Percentiles rank a stretch among this genome's conserved stretches.
phyloP scores from a whole-genome alignment of 1,140 invertebrate species.

The Ooceraea biroi region DNA sequence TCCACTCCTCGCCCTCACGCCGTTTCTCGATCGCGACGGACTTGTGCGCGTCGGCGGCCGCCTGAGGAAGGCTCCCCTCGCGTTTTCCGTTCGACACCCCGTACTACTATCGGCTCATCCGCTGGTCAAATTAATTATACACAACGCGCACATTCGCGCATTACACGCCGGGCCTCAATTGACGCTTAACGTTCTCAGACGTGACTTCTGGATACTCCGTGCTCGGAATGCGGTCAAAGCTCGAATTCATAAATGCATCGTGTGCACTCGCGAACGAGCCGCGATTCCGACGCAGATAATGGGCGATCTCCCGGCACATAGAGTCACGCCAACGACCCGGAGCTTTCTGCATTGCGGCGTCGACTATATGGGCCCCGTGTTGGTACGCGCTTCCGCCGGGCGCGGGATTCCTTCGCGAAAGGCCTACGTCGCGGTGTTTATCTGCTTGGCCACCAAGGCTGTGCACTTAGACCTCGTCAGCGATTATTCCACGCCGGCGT shows the following conservation, averaged over 20 bases:
- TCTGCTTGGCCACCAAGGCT: neutral
- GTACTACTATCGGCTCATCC: neutral
- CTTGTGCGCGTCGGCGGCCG: neutral
- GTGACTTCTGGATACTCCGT: neutral
- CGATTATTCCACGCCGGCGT: neutral
- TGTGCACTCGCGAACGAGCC: neutral
- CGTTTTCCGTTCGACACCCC: neutral
- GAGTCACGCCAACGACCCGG: no score
- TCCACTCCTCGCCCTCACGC: no score
- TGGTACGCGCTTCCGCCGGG: neutral
- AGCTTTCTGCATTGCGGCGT: neutral
- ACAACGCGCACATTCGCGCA: no score
- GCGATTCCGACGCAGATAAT: neutral
- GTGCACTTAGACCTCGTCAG: conserved; percentile 4
- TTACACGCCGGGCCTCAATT: neutral
- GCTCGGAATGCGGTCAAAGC: neutral
- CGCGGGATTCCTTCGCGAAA: neutral
- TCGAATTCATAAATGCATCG: neutral
- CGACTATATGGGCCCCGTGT: neutral
- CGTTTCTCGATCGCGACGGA: neutral
- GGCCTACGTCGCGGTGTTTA: neutral
- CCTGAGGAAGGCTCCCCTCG: neutral
- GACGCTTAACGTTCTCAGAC: neutral
- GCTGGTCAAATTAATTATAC: neutral
- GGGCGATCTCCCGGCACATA: neutral